Evolutionary conservation across 2,888 invertebrate species (phyloP), one percentile per base, ranked within the genome.

Genomic region (Hirudinaria manillensis): DNA sequence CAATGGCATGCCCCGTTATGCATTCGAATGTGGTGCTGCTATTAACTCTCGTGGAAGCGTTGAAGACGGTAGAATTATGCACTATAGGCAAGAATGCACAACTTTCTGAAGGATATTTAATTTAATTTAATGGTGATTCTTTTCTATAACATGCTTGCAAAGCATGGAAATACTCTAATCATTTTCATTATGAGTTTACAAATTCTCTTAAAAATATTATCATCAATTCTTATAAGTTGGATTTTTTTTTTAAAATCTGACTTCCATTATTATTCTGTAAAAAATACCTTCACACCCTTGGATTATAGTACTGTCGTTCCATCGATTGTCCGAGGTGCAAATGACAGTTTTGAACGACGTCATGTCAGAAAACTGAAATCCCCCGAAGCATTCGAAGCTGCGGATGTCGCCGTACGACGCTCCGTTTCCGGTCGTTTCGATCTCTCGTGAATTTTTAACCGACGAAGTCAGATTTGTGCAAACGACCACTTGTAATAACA

Each of bases 1-100:
- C 38, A 24, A 73, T 73, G 36, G 55, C 73, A 38, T 73, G 73
- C 6, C 73, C 80, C 1, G 51, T 66, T 27, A 65, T n/a, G 55
- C 80, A 80, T 10, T 79, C 78, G 76, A 74, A 79, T 75, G 78
- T 79, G 21, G 80, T 73, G 19, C 68, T 72, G 61, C 16, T 76
- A 34, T 77, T 78, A 16, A 79, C 75, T 3, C 19, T 27, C 0
- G 77, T 78, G 66, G 61, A 77, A 0, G 29, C 55, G 32, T 76
- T 77, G 32, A 27, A 66, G 36, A 70, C 65, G 16, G 27, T 45
- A 0, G 77, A 51, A 67, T 78, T 70, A 6, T 51, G 45, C 21
- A 80, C 75, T n/a, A 61, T 36, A 1, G 80, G 79, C 3, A 79
- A 16, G 7, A 34, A 51, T 10, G 51, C 73, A 73, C 80, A 80